Conservation (phyloP, 2,888 invertebrate genomes). For the Colletes collaris region DNA sequence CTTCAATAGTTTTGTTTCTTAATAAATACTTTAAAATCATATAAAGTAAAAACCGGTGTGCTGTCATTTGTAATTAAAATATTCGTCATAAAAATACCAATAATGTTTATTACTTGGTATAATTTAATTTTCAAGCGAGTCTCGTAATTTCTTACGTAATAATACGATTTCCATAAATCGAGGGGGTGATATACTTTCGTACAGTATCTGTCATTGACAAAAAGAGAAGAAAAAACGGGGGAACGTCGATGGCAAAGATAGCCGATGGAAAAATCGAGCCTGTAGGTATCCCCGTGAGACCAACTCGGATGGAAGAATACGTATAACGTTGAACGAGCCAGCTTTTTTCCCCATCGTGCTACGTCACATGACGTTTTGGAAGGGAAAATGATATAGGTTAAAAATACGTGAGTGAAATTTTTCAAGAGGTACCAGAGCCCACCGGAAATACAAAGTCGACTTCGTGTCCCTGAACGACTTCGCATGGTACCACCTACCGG, state of each 20-base stretch:
- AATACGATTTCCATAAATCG: background rate
- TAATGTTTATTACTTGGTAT: background rate
- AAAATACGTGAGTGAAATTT: conserved; percentile 77
- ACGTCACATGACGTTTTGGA: conserved; percentile 64
- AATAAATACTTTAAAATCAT: too few relatives aligned
- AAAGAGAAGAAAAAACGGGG: background rate
- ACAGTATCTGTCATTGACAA: conserved; percentile 14
- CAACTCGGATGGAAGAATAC: conserved; percentile 46
- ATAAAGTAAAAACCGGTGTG: too few relatives aligned
- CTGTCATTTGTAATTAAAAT: background rate
- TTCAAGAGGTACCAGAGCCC: conserved; percentile 46
- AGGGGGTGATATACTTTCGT: background rate
- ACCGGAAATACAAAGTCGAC: conserved; percentile 60
- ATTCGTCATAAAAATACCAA: background rate
- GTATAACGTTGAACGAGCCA: conserved; percentile 47
- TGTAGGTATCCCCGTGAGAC: conserved; percentile 38
- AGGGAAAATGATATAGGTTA: conserved; percentile 76
- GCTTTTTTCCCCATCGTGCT: conserved; percentile 39
- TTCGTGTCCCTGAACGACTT: conserved; percentile 50
- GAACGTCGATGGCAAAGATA: conserved; percentile 22
- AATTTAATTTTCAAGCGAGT: background rate
- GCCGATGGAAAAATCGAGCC: conserved; percentile 13
- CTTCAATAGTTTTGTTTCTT: too few relatives aligned
- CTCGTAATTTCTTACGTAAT: background rate
- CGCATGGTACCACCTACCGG: conserved; percentile 37